These are phyloP conservation scores for Brachionus manjavacas DNA, from an alignment of 1,140 invertebrate genomes.

Conservation along the genomic window DNA sequence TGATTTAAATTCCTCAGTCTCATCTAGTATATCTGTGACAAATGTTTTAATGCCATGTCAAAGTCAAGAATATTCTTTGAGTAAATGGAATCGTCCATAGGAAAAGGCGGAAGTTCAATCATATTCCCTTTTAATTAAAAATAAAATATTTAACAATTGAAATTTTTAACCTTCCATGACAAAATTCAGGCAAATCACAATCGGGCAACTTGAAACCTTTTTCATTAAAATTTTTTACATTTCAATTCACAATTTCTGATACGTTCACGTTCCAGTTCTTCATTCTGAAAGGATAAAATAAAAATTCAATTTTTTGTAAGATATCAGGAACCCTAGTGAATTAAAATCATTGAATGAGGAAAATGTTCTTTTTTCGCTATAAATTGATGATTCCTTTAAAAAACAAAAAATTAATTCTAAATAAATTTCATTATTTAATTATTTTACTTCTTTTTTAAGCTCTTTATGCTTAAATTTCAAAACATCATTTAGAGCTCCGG, in stretches of 20 bases:
- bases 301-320: background rate
- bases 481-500: no score
- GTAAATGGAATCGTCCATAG: background rate
- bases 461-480: no score
- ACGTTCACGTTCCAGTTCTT: background rate
- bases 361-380: background rate
- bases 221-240: background rate
- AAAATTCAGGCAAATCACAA: background rate
- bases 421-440: no score
- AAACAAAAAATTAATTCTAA: no score
- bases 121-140: background rate
- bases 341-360: background rate
- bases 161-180: background rate
- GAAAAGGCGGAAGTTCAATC: background rate
- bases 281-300: background rate
- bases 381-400: background rate
- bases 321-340: background rate
- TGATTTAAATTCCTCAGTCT: background rate
- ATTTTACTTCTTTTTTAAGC: no score
- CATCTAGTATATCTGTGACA: background rate
- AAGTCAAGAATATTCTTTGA: background rate
- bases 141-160: background rate
- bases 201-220: background rate
- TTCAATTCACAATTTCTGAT: background rate
- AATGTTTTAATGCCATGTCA: background rate